Evolutionary conservation across 2,113 vertebrate species (phyloP), one percentile per base, ranked within the genome.

Genomic region (Struthidea cinerea): DNA sequence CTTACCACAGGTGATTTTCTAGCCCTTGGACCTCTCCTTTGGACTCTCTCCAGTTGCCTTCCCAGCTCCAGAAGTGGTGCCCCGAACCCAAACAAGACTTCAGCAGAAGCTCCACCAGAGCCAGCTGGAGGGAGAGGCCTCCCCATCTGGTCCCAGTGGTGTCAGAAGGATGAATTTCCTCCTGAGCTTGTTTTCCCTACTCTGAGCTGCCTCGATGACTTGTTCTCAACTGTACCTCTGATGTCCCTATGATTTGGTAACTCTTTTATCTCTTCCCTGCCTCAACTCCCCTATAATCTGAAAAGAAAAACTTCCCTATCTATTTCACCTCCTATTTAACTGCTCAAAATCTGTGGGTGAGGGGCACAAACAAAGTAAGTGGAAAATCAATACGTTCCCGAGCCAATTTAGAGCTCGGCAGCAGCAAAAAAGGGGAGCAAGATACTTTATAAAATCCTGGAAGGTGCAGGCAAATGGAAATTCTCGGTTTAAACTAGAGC

Each of bases 181-280:
- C 64, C 61, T 56, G 47, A 84, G 41, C 17, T 69, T 57, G 4
- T 60, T 63, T 57, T 88, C 56, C 27, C 30, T 4, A 1, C 71
- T 65, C 68, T 92, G 80, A 90, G 19, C 67, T 90, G 55, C 33
- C 50, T 59, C 63, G 21, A 59, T 71, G 78, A 22, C 68, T 74
- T 67, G 13, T 50, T 81, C 55, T 75, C 78, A 75, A 22, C 37
- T 60, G 53, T 87, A 44, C 74, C 16, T 26, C 50, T 63, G 85
- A 8, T 37, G 23, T 63, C 88, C 79, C 20, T 69, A 74, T 96
- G 93, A 78, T 86, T 90, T 95, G 96, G 83, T 95, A 92, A 94
- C 2, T 83, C 56, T 41, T 28, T 68, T 5, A 26, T 67, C 27
- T 90, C 5, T 77, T 74, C 67, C 61, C 35, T 77, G n/a, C 61